Evolutionary conservation across 1,140 invertebrate species (phyloP), one percentile per base, ranked within the genome.

Genomic region (Acromyrmex heyeri): DNA sequence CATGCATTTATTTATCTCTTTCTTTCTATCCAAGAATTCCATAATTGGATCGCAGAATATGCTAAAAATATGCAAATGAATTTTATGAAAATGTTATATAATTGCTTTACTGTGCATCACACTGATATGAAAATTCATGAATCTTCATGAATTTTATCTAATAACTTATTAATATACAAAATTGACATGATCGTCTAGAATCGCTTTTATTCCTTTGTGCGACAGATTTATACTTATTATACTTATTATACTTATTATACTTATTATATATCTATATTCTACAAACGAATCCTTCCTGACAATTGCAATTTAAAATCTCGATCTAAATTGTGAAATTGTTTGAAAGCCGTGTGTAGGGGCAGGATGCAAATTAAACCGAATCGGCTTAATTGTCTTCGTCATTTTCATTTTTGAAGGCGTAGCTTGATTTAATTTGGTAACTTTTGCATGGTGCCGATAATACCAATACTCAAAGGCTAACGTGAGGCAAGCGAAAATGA

Each of bases 381-480:
- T 85, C 18, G 93, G 89, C 34, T 93, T 93, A 8, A 86, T 24
- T 21, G 82, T 85, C 10, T 86, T 86, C 10, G 53, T 18, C 7
- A 76, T 5, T 34, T 91, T 91, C 4, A 44, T 53, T 65, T 93
- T 93, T 1, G 27, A 27, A 12, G 76, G 75, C 7, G 21, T 50
- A 18, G 48, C 61, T 61, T 64, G 72, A 57, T 88, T 67, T 5
- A 90, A 69, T 30, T 93, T 81, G 30, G 86, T 91, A 27, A 88
- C 87, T 30, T 85, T 91, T 0, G 92, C 89, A 55, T 96, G 95
- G 94, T 97, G 97, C 65, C 97, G 97, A 93, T 99, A 99, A 96
- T 98, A 99, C 97, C 98, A 99, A 92, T 99, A 99, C 94, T 99
- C 99, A 62, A 99, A 97, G 0, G 97, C 97, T n/a, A 99, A 95